phyloP scores from a whole-genome alignment of 2,797 vertebrate species.

The Phoeniculus purpureus region DNA sequence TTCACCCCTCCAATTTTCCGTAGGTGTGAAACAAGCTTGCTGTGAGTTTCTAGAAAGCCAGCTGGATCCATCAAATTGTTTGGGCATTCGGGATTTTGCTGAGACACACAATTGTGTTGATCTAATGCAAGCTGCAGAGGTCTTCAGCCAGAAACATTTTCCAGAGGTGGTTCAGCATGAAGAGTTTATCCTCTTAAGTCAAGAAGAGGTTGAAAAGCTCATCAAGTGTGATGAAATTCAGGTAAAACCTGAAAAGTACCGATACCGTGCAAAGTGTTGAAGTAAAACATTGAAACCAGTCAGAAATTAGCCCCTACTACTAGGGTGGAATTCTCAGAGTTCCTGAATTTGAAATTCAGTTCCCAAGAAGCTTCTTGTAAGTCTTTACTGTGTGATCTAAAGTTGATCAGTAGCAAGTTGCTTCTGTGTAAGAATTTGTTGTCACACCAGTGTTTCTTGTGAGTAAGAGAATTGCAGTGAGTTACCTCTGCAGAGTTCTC shows the following conservation, averaged over 20 bases:
- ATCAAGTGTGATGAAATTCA: conserved; percentile 99
- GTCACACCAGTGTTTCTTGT: background rate
- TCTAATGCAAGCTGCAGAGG: conserved; percentile 95
- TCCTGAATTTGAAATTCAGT: background rate
- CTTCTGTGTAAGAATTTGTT: background rate
- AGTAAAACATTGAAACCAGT: background rate
- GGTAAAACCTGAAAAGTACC: conserved; percentile 78
- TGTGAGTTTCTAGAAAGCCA: conserved; percentile 98
- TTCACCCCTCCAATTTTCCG: conserved; percentile 61
- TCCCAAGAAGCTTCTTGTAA: background rate
- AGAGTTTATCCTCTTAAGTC: conserved; percentile 96
- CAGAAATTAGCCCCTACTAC: background rate
- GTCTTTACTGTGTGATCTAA: background rate
- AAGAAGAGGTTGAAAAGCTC: conserved; percentile 96
- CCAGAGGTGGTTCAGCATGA: conserved; percentile 98
- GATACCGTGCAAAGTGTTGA: conserved; percentile 4
- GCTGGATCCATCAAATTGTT: conserved; percentile 95
- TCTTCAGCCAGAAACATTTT: conserved; percentile 98
- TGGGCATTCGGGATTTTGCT: conserved; percentile 97
- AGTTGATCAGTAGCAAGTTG: background rate
- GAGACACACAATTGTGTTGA: conserved; percentile 98
- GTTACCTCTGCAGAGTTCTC: background rate
- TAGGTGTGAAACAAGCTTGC: conserved; percentile 98
- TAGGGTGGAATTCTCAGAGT: background rate
- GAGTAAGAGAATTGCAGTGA: background rate